Conservation (phyloP, 2,797 vertebrate genomes). For the Coracias cyanogaster region DNA sequence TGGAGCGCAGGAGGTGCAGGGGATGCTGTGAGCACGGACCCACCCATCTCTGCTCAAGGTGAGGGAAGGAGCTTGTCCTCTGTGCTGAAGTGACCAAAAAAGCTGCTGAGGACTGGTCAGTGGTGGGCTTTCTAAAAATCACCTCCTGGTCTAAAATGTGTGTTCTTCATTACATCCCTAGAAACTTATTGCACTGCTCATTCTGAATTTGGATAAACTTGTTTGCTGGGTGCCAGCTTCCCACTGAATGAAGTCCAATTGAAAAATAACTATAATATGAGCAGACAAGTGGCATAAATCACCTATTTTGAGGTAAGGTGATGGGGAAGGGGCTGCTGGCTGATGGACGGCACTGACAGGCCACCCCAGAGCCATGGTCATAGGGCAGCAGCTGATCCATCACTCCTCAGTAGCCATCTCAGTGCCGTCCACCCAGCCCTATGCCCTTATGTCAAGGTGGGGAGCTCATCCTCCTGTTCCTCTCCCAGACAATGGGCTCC, state of each 20-base stretch:
- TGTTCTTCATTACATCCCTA: neutral
- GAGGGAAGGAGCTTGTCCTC: neutral
- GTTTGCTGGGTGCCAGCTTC: neutral
- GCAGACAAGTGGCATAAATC: neutral
- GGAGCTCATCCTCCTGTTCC: neutral
- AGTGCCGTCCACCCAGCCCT: neutral
- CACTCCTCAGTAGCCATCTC: neutral
- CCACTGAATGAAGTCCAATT: neutral
- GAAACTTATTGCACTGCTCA: neutral
- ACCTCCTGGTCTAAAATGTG: neutral
- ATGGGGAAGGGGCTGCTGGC: neutral
- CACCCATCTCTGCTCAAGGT: neutral
- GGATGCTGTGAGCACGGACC: neutral
- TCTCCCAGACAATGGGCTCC: neutral
- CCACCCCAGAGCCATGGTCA: neutral
- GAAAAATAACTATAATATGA: neutral
- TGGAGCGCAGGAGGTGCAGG: neutral
- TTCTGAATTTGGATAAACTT: neutral
- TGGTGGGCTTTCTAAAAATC: neutral
- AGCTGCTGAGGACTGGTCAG: neutral
- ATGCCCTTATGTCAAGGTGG: rapidly evolving
- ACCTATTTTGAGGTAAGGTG: rapidly evolving
- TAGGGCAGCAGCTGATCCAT: neutral
- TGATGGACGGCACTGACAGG: neutral
- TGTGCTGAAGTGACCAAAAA: neutral